Percentiles rank a stretch among this genome's conserved stretches.
phyloP scores from a whole-genome alignment of 2,797 vertebrate species.

The Dendrocincla tyrannina region DNA sequence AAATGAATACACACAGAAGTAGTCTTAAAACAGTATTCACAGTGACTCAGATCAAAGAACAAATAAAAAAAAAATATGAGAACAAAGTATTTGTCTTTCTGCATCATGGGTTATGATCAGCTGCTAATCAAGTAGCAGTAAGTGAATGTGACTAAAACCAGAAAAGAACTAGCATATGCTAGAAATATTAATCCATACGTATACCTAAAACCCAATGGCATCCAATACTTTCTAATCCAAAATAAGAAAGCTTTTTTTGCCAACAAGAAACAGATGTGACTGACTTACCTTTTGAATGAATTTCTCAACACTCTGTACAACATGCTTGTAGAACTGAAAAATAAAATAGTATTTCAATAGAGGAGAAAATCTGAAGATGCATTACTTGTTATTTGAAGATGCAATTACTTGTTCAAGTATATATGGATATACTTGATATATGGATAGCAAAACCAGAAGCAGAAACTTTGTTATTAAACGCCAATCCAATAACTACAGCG shows the following conservation, averaged over 20 bases:
- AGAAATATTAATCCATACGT: background rate
- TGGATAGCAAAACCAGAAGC: background rate
- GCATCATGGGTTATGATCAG: background rate
- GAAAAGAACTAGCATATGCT: background rate
- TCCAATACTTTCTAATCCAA: background rate
- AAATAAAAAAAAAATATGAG: background rate
- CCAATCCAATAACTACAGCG: background rate
- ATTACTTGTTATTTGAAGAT: background rate
- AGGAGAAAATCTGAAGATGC: background rate
- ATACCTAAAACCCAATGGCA: background rate
- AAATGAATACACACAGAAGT: background rate
- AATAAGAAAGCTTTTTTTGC: background rate
- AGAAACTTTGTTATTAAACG: background rate
- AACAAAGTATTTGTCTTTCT: background rate
- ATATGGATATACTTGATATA: too few relatives aligned
- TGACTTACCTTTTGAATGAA: constrained; percentile 95
- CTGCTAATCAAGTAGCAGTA: background rate
- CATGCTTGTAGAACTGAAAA: constrained; percentile 98
- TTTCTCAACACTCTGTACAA: constrained; percentile 99
- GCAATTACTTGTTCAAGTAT: background rate
- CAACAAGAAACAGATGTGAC: background rate
- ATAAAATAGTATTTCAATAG: background rate
- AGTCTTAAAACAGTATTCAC: background rate
- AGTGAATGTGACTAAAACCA: background rate
- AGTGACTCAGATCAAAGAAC: background rate